Evolutionary conservation across 2,797 vertebrate species (phyloP), one percentile per base, ranked within the genome.

Genomic region (Galago senegalensis): DNA sequence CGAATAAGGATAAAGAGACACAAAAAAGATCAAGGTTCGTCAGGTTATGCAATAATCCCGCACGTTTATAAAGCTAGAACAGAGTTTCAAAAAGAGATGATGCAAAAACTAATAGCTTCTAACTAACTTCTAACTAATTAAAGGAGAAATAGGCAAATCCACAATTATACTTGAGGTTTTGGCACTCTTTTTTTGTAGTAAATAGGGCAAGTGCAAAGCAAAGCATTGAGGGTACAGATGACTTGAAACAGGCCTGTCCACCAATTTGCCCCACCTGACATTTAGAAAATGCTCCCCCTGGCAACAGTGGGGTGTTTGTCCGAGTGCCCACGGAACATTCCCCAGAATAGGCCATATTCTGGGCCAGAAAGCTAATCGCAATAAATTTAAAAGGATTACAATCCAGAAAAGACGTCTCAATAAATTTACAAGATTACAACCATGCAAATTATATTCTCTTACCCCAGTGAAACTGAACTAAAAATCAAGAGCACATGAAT

Each of bases 321-420:
- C 11, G 72, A 77, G 80, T 25, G 7, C 16, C 43, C 61, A 61
- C 69, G 29, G 69, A 87, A 69, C 4, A 76, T 37, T 92, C 56
- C 76, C 81, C 46, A 89, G 11, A 8, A 81, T 63, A 96, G 31
- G 49, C n/a, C 21, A 77, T 37, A 77, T 81, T 90, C 61, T 34
- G 34, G 27, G 17, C 7, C 60, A 85, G 65, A 73, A 91, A 77
- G 18, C 27, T 92, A 88, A 11, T 80, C 21, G 94, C 27, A 70
- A 65, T 83, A 65, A 60, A 86, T 77, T 82, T 87, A 43, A 65
- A 91, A 89, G 25, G 56, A 86, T 91, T 88, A 77, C 20, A 90
- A 12, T 79, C 49, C 60, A 61, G 23, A 61, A 61, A 61, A 61
- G 23, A 61, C 11, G 8, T 79, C 20, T 94, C 29, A 65, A 63